Percentiles rank a stretch among this genome's conserved stretches.
Evolutionary conservation across 2,113 vertebrate genomes (phyloP).

Genomic region (Etheostoma spectabile): DNA sequence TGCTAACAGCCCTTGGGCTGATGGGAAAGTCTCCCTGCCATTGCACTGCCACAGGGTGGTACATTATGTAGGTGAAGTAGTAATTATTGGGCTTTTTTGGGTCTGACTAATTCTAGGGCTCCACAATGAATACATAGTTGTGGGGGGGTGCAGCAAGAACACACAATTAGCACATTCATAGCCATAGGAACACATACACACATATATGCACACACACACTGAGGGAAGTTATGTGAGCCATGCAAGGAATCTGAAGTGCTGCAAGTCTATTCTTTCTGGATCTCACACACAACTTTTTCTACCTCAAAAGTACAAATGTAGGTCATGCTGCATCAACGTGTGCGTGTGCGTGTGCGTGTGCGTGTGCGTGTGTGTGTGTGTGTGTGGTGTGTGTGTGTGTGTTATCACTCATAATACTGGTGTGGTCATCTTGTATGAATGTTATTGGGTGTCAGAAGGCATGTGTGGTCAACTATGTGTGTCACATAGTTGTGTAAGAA

Average conservation of each 20-base stretch:
- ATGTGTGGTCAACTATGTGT: conserved; percentile 29
- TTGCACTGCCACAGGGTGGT: conserved; percentile 38
- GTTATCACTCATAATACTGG: not conserved
- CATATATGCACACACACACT: conserved; percentile 4
- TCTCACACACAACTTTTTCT: not conserved
- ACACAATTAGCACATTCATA: conserved; percentile 12
- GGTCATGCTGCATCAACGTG: too few species aligned
- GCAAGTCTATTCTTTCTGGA: conserved; percentile 32
- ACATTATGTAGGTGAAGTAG: conserved; percentile 52
- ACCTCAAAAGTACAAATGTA: too few species aligned
- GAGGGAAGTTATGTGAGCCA: conserved; percentile 66
- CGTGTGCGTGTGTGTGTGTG: too few species aligned
- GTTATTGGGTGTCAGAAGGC: conserved; percentile 26
- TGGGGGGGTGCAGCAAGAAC: conserved; percentile 23
- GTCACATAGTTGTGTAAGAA: not conserved
- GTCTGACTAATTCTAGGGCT: conserved; percentile 66
- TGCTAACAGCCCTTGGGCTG: not conserved
- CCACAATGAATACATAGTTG: conserved; percentile 56
- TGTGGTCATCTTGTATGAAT: conserved; percentile 34
- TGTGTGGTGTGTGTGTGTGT: too few species aligned
- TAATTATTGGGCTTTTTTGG: conserved; percentile 61
- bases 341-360: too few species aligned
- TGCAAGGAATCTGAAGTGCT: conserved; percentile 68
- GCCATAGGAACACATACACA: conserved; percentile 7
- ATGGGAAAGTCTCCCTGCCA: conserved; percentile 33